Evolutionary conservation across 2,797 vertebrate genomes (phyloP), one percentile per base, ranked within the genome.

Genomic region (Parambassis ranga): DNA sequence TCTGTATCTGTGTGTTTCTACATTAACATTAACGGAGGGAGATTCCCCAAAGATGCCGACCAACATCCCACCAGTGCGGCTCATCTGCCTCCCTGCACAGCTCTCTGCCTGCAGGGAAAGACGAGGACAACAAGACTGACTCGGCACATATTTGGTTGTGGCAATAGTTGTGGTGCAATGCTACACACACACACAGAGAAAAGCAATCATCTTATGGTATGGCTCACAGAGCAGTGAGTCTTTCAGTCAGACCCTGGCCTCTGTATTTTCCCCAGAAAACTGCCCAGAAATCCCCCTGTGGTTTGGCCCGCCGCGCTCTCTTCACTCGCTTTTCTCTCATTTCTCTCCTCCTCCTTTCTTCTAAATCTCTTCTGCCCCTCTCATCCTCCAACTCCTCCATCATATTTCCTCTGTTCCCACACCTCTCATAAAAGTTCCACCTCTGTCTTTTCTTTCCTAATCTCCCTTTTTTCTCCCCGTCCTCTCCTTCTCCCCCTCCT

Each of bases 231-330:
- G 72, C 55, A 60, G 63, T 24, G 7, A 70, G 69, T 65, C 44
- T 65, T 77, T 49, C 63, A 57, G 51, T 67, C 58, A 68, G 77
- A 86, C 82, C 85, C 55, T 16, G 28, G 44, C 66, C 65, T 71
- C 77, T 32, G 37, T 22, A 62, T 75, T 80, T 65, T 22, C 67
- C 70, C 75, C 75, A 6, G n/a, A 44, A 76, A 75, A 73, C 65
- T 65, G 77, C 70, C 82, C 84, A 86, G 61, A 87, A 79, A 85
- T 84, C 75, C 80, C 46, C 69, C 52, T 60, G 82, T 63, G 82
- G 83, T 85, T 82, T 81, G 73, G 86, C 71, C 49, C 16, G 35
- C 11, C 41, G 7, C 47, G 55, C 58, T 67, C 24, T 30, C 24
- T 35, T 41, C 15, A 30, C 55, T 61, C 15, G 4, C 20, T 63